Base-by-base conservation (phyloP, 2,888 invertebrate species). In the Trissoscelio sp. region DNA sequence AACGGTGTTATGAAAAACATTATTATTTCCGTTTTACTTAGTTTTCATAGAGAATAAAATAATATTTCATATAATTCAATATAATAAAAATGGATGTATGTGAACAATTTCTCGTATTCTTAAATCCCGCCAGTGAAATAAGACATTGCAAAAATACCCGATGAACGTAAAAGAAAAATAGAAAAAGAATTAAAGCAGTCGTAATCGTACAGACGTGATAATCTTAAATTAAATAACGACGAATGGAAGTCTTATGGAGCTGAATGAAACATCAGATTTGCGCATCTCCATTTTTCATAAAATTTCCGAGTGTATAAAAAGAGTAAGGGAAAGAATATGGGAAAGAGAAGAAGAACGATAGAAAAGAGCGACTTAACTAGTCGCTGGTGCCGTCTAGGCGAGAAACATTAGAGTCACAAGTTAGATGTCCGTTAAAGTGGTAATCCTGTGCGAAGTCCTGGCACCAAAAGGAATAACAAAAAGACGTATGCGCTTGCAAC, bases 401-500 rank as follows among this genome's bases (percentile, higher is more conserved):
- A 75, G 66, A 20, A 31, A 66, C 14, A 66, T 69, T 62, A 69
- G 57, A 79, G 81, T 81, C 75, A 79, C 73, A 70, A 81, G 83
- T 81, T 73, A 79, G 79, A 77, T 81, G 77, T 67, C 69, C 79
- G 81, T 75, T 81, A 79, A 83, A 83, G 83, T 81, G 81, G 79
- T 83, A 83, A 83, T 83, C 83, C 77, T 66, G 77, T 22, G 66
- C 82, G 66, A 82, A 83, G 74, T 66, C 75, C 66, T 57, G 62
- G 79, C 46, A 75, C 51, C 80, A 82, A 78, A 72, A 80, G 69
- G 73, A 78, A 60, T 55, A 70, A 79, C 70, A 82, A 83, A 74
- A 69, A 72, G 67, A 64, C 73, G 73, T 69, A 69, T 62, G 67
- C 60, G 60, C 79, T 86, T 74, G 83, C 85, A 88, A 88, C 87